These are phyloP conservation scores for Pristionchus entomophagus DNA, from an alignment of 2,888 invertebrate species.

Conservation along the genomic window DNA sequence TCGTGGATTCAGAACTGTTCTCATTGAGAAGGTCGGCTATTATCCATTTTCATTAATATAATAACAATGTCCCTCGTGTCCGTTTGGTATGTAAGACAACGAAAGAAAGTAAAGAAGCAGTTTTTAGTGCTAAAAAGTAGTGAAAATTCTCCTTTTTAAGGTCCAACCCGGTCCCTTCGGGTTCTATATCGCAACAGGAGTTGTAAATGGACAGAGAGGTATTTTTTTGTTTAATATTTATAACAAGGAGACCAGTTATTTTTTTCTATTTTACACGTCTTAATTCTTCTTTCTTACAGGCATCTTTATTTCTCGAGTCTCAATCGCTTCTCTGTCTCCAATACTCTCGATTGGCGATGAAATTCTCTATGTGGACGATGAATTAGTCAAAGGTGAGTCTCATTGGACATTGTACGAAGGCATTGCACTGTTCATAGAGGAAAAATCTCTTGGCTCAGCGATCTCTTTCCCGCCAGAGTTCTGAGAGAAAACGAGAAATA, in stretches of 20 bases:
- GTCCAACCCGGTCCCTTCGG: slow-evolving; percentile 69
- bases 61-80: too few relatives aligned
- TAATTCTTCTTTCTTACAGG: slow-evolving; percentile 53
- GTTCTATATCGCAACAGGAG: slow-evolving; percentile 69
- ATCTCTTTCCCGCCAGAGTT: too few relatives aligned
- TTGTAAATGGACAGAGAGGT: slow-evolving; percentile 67
- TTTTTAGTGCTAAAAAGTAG: neutral
- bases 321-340: slow-evolving; percentile 62
- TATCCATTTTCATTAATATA: too few relatives aligned
- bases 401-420: too few relatives aligned
- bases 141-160: neutral
- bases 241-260: neutral
- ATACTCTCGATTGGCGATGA: slow-evolving; percentile 70
- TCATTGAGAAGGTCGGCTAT: slow-evolving; percentile 58
- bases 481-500: too few relatives aligned
- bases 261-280: neutral
- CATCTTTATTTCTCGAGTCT: slow-evolving; percentile 69
- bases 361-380: slow-evolving; percentile 67
- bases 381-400: slow-evolving; percentile 63
- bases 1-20: slow-evolving; percentile 63
- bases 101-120: too few relatives aligned
- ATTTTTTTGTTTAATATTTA: neutral
- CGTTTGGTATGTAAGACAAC: too few relatives aligned
- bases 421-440: too few relatives aligned
- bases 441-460: too few relatives aligned